phyloP scores from a whole-genome alignment of 2,888 invertebrate genomes.

The Rhopalosiphum nymphaeae region DNA sequence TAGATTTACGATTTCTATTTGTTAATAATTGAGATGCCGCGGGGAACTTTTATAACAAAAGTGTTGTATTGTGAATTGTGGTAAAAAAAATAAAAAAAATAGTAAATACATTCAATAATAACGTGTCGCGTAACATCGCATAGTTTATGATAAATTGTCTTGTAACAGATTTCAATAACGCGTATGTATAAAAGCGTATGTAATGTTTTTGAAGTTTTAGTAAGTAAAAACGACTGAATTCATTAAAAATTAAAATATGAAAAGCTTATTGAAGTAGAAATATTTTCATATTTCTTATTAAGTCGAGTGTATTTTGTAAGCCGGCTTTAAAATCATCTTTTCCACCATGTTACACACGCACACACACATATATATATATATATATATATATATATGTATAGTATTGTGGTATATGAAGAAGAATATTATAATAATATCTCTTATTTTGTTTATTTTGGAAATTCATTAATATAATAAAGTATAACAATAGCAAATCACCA shows the following conservation, averaged over 20 bases:
- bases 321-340: not conserved
- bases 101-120: not conserved
- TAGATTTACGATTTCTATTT: conserved; percentile 5
- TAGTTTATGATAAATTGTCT: not conserved
- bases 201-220: not conserved
- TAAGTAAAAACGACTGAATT: not conserved
- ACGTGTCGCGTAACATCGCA: not conserved
- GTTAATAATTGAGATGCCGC: not conserved
- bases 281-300: not conserved
- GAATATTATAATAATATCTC: not conserved
- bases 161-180: not conserved
- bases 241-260: not conserved
- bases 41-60: not conserved
- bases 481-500: no score
- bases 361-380: no score
- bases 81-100: not conserved
- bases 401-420: not conserved
- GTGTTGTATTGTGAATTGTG: not conserved
- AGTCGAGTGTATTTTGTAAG: not conserved
- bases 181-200: not conserved
- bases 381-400: not conserved
- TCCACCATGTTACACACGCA: no score
- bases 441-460: not conserved
- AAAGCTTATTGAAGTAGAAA: not conserved
- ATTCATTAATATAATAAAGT: not conserved